Evolutionary conservation across 2,113 vertebrate genomes (phyloP).

Genomic region (Uropsilus gracilis): DNA sequence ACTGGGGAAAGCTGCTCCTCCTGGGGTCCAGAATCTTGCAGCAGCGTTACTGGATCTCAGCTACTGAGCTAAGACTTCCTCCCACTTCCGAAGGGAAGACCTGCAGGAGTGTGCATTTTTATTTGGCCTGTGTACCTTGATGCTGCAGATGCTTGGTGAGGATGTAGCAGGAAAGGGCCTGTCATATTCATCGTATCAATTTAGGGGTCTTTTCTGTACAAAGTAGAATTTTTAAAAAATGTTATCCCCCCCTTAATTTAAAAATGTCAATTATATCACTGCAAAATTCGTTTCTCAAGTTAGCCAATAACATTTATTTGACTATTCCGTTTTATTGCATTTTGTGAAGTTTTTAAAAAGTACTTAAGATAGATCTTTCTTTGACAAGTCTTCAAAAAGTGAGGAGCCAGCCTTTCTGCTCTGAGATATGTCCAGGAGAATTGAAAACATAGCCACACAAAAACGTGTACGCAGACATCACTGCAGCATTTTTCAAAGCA

Average conservation of each 20-base stretch:
- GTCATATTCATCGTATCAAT: neutral
- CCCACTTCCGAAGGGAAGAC: neutral
- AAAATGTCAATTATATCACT: neutral
- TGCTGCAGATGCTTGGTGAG: neutral
- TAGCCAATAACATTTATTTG: neutral
- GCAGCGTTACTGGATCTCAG: neutral
- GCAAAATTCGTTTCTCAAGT: neutral
- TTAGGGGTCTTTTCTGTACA: neutral
- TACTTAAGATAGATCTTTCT: neutral
- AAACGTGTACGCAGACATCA: neutral
- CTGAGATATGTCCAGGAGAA: neutral
- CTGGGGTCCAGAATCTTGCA: neutral
- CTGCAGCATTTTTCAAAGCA: neutral
- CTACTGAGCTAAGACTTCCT: neutral
- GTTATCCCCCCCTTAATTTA: neutral
- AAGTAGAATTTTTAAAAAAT: neutral
- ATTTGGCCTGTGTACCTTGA: neutral
- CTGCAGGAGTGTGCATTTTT: neutral
- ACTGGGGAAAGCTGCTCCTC: neutral
- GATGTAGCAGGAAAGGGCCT: neutral
- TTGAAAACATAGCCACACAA: rapidly evolving
- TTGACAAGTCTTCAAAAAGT: neutral
- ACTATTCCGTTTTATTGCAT: neutral
- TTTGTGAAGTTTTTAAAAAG: neutral
- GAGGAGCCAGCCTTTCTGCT: neutral